phyloP scores from a whole-genome alignment of 2,888 invertebrate genomes.

The Leucozona laternaria region DNA sequence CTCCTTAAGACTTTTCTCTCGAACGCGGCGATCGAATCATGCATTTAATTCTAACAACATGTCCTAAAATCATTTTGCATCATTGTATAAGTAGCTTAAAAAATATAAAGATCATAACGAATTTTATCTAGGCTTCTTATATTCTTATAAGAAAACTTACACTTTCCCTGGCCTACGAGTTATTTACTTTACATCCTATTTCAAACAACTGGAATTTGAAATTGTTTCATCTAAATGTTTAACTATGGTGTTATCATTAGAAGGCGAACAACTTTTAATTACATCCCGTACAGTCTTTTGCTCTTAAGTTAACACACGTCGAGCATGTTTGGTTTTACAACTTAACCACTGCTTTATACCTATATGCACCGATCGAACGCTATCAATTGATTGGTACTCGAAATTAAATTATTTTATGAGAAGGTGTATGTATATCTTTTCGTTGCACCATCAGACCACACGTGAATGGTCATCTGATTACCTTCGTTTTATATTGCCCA shows the following conservation, averaged over 20 bases:
- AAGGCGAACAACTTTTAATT: conserved; percentile 62
- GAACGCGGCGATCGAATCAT: too few relatives aligned
- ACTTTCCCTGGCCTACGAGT: too few relatives aligned
- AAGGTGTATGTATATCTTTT: background rate
- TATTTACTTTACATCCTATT: conserved; percentile 11
- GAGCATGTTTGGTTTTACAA: conserved; percentile 49
- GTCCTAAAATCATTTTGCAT: too few relatives aligned
- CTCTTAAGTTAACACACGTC: conserved; percentile 52
- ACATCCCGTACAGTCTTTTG: conserved; percentile 66
- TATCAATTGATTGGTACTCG: conserved; percentile 16
- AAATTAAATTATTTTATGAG: conserved; percentile 39
- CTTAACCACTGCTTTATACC: background rate
- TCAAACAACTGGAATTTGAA: conserved; percentile 13
- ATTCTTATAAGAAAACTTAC: background rate
- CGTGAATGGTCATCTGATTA: conserved; percentile 1
- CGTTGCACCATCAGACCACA: background rate
- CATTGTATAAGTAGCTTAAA: too few relatives aligned
- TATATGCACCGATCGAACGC: background rate
- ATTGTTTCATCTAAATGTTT: conserved; percentile 31
- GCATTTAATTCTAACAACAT: too few relatives aligned
- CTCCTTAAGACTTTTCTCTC: too few relatives aligned
- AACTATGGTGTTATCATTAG: conserved; percentile 51
- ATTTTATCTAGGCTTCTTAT: background rate
- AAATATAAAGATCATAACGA: too few relatives aligned
- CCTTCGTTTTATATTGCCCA: background rate